Conservation (phyloP, 2,888 invertebrate genomes). For the Chesias legatella region DNA sequence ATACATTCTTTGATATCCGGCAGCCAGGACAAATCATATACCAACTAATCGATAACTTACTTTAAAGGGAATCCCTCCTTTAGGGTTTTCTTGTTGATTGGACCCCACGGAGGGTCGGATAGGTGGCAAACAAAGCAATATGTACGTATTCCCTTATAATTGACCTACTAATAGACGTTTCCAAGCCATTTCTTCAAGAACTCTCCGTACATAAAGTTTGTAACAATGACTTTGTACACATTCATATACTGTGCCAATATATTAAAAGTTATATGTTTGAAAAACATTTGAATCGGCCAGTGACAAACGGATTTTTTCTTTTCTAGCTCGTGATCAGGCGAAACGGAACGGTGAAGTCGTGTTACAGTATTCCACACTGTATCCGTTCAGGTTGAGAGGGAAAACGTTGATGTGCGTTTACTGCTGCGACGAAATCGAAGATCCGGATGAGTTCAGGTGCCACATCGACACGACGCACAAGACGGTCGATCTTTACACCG, state of each 20-base stretch:
- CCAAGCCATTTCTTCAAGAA: too few relatives aligned
- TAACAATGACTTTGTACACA: too few relatives aligned
- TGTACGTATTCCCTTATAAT: too few relatives aligned
- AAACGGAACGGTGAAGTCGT: slow-evolving; percentile 66
- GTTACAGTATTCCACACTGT: slow-evolving; percentile 61
- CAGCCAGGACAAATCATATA: too few relatives aligned
- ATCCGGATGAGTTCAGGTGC: slow-evolving; percentile 50
- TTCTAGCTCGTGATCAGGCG: slow-evolving; percentile 60
- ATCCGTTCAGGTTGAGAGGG: slow-evolving; percentile 63
- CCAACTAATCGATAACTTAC: too few relatives aligned
- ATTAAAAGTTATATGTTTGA: slow-evolving; percentile 1
- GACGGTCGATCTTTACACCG: slow-evolving; percentile 49
- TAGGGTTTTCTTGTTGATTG: too few relatives aligned
- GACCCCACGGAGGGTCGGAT: too few relatives aligned
- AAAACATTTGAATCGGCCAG: background rate
- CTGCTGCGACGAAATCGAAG: slow-evolving; percentile 59
- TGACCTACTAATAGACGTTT: too few relatives aligned
- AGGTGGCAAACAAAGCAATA: too few relatives aligned
- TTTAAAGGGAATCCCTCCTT: too few relatives aligned
- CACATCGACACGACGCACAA: slow-evolving; percentile 54
- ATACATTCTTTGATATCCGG: too few relatives aligned
- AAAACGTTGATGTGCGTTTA: slow-evolving; percentile 62
- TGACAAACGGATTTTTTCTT: slow-evolving; percentile 39
- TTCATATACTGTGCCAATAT: background rate
- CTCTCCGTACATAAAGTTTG: too few relatives aligned